Evolutionary conservation across 2,797 vertebrate genomes (phyloP).

Genomic region (Platalea minor): DNA sequence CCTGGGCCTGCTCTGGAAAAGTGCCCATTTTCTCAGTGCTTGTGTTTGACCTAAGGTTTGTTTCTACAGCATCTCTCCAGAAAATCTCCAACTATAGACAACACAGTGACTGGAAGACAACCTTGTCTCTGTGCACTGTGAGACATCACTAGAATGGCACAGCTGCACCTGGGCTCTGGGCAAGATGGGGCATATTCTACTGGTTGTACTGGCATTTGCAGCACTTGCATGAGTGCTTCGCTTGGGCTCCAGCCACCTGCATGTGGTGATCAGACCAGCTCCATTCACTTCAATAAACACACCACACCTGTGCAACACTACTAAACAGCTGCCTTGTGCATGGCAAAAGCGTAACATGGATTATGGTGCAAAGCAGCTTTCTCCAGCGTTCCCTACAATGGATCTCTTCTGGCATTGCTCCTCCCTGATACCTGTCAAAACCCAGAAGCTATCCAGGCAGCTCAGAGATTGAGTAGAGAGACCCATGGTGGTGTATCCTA

Average conservation of each 20-base stretch:
- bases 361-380: not conserved
- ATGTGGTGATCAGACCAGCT: not conserved
- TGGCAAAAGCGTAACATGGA: not conserved
- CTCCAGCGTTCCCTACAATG: rapidly evolving
- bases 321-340: not conserved
- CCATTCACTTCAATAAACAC: not conserved
- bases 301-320: not conserved
- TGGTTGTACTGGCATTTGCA: not conserved
- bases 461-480: not conserved
- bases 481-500: not conserved
- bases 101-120: not conserved
- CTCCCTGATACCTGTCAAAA: not conserved
- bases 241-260: not conserved
- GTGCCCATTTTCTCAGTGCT: not conserved
- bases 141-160: not conserved
- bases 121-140: not conserved
- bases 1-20: not conserved
- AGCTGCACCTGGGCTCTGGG: not conserved
- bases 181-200: not conserved
- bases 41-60: not conserved
- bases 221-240: not conserved
- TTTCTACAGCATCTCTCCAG: not conserved
- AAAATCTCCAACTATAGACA: not conserved
- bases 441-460: not conserved
- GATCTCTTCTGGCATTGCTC: not conserved